Base-by-base conservation (phyloP, 2,888 invertebrate genomes). In the Chrysolina haemoptera region DNA sequence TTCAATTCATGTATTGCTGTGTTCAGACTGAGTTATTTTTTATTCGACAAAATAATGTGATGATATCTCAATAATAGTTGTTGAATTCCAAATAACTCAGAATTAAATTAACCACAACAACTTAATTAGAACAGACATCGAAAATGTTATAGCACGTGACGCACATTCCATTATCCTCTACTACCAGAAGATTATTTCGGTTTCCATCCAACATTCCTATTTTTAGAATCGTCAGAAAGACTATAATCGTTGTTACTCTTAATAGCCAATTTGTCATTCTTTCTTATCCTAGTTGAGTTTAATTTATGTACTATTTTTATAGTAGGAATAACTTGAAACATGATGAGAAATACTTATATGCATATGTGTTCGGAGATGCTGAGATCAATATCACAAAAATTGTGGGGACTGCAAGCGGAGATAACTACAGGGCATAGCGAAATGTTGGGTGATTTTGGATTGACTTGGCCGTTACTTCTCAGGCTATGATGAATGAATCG, bases 181-280 rank as follows among this genome's bases (percentile, higher is more conserved):
- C 63, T 53, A 27, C 41, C 69, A 68, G 71, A 70, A 73, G 62
- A 68, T 40, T 40, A 62, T 43, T 50, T 46, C n/a, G 27, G 55
- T 53, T 41, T 27, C 66, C 59, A 64, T 64, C 43, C 68, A 62
- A 46, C 50, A 63, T 50, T 12, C 22, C 67, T 73, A 73, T 76
- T 65, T 75, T 73, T 73, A 69, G 69, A 64, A 62, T 41, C 55
- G 41, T 22, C 53, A 43, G 62, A 50, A 65, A 68, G 68, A 71
- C 64, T 48, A n/a, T 69, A 66, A 71, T 62, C 55, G 74, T 48
- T 68, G 74, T 74, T 68, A 53, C 68, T 63, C 62, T 74, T 71
- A 73, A 73, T 65, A 59, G 64, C 41, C 74, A 73, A 75, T 75
- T 77, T 75, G 68, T 77, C 75, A 77, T 74, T 73, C 70, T 71